Evolutionary conservation across 2,113 vertebrate species (phyloP), one percentile per base, ranked within the genome.

Genomic region (Capreolus pygargus): DNA sequence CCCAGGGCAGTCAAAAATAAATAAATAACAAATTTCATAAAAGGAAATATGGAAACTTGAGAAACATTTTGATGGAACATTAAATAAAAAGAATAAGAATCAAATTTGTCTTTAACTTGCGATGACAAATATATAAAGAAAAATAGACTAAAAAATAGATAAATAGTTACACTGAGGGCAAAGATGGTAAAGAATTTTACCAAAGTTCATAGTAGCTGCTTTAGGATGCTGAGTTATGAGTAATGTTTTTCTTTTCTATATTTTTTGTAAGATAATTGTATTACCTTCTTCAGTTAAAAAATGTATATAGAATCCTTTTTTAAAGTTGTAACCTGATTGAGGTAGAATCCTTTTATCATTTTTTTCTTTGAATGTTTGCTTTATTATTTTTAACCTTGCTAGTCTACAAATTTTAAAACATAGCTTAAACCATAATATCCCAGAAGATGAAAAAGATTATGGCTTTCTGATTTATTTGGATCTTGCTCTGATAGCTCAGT

Each of bases 391-490:
- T 97, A 93, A 95, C 4, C 61, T 86, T 78, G 21, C 28, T 83
- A 55, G 47, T 30, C 79, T 54, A 90, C 17, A 83, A 81, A 94
- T 21, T 58, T 43, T 14, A 76, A 76, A 27, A 25, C 12, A 76
- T 14, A 43, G 33, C 50, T 74, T 96, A 96, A 97, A 86, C 10
- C 5, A 54, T 76, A 86, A 86, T 94, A 95, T 91, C 70, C 28
- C 60, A 95, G 90, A 96, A 94, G n/a, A 92, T 86, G 43, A 94
- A 96, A 97, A 94, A 55, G 58, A 61, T 76, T 74, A 50, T 43
- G 27, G 47, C 57, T 97, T 95, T 91, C 89, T 94, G 78, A 97
- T 96, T 95, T 97, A 96, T 93, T 95, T 97, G 55, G 19, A 12
- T 70, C 67, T 70, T 70, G 19, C 67, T 70, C 67, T 70, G 4